A percentile compares a stretch with the other conserved stretches of the same genome.
phyloP scores from a whole-genome alignment of 2,888 invertebrate genomes.

The Spodoptera picta region DNA sequence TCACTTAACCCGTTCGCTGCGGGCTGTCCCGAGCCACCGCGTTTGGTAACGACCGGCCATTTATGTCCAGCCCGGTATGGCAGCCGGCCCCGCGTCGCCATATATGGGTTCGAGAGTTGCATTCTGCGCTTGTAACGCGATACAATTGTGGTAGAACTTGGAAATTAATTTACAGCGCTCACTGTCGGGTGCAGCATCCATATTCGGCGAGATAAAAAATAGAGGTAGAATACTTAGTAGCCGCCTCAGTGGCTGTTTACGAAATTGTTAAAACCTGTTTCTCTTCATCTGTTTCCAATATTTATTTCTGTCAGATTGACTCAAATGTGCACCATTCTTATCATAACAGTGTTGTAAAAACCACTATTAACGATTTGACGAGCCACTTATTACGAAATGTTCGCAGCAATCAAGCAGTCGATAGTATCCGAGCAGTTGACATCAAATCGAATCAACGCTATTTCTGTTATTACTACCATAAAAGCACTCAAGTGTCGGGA shows the following conservation, averaged over 20 bases:
- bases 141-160: conserved; percentile 73
- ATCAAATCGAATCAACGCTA: conserved; percentile 44
- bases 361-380: conserved; percentile 29
- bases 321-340: conserved; percentile 24
- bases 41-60: conserved; percentile 75
- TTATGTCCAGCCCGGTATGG: conserved; percentile 70
- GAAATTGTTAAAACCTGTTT: conserved; percentile 24
- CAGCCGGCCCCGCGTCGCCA: conserved; percentile 58
- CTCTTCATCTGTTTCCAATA: conserved; percentile 5
- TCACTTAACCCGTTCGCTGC: conserved; percentile 71
- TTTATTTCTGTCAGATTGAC: conserved; percentile 4
- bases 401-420: conserved; percentile 20
- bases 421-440: conserved; percentile 23
- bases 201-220: conserved; percentile 49
- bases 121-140: conserved; percentile 66
- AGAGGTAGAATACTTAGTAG: conserved; percentile 33
- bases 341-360: conserved; percentile 34
- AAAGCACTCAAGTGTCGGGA: conserved; percentile 60
- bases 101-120: conserved; percentile 67
- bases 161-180: conserved; percentile 64
- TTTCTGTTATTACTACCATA: conserved; percentile 52
- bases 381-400: conserved; percentile 35
- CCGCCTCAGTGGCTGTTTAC: conserved; percentile 21
- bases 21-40: conserved; percentile 66
- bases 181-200: conserved; percentile 48